Conservation (phyloP, 2,888 invertebrate species). For the Pedicia rivosa region DNA sequence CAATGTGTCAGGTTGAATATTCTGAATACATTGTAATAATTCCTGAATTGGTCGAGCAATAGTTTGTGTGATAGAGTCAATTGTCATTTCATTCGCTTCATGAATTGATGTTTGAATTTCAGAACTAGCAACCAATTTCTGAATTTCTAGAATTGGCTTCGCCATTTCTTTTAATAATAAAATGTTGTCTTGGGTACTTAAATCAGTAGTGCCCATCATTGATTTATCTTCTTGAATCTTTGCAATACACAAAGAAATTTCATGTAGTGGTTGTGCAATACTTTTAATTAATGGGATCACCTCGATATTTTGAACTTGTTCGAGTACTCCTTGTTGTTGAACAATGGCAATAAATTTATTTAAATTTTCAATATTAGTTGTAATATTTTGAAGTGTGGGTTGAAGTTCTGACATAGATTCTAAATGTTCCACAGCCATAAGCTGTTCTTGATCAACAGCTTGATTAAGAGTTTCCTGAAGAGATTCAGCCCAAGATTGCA, state of each 20-base stretch:
- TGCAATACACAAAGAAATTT: conserved; percentile 22
- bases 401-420: no score
- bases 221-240: conserved; percentile 19
- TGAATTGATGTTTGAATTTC: not conserved
- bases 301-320: conserved; percentile 14
- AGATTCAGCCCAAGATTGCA: conserved; percentile 37
- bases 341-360: conserved; percentile 14
- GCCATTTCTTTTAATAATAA: not conserved
- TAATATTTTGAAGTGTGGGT: no score
- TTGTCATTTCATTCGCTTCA: not conserved
- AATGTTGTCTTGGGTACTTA: not conserved
- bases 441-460: not conserved
- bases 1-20: conserved; percentile 21
- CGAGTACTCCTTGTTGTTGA: conserved; percentile 16
- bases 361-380: no score
- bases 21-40: conserved; percentile 20
- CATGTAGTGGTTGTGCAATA: conserved; percentile 20
- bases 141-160: not conserved
- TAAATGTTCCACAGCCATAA: not conserved
- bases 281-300: conserved; percentile 15
- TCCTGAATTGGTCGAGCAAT: conserved; percentile 15
- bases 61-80: not conserved
- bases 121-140: not conserved
- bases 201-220: not conserved
- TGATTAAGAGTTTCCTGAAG: conserved; percentile 4